Conservation (phyloP, 2,888 invertebrate genomes). For the Pandemis corylana region DNA sequence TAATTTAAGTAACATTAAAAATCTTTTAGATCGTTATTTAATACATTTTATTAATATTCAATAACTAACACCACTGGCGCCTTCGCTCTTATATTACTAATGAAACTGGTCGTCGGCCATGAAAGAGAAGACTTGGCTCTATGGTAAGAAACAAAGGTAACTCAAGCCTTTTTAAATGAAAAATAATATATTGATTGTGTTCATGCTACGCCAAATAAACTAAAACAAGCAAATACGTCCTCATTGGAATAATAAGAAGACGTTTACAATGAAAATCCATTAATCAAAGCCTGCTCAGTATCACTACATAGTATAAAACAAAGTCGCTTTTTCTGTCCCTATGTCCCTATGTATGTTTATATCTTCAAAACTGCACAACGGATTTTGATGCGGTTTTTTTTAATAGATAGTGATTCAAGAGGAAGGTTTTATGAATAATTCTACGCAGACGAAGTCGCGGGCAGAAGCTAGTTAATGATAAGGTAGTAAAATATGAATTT, state of each 20-base stretch:
- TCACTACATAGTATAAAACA: too few species aligned
- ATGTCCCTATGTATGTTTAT: too few species aligned
- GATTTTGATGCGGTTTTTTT: too few species aligned
- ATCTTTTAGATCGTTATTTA: slow-evolving; percentile 50
- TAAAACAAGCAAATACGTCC: neutral
- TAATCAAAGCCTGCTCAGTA: too few species aligned
- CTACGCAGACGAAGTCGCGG: too few species aligned
- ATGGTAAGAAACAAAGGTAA: neutral
- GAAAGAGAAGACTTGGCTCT: neutral
- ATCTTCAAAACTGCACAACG: too few species aligned
- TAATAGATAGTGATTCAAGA: too few species aligned
- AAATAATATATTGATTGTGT: neutral
- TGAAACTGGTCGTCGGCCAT: slow-evolving; percentile 17
- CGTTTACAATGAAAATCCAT: too few species aligned
- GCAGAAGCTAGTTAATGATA: too few species aligned
- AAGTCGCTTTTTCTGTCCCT: too few species aligned
- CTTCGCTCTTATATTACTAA: neutral
- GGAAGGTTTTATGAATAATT: too few species aligned
- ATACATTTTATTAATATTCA: slow-evolving; percentile 38
- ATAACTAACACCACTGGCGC: slow-evolving; percentile 41
- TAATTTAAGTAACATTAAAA: slow-evolving; percentile 50
- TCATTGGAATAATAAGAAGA: too few species aligned
- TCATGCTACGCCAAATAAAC: neutral
- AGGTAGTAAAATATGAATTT: neutral
- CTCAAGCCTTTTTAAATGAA: slow-evolving; percentile 1